Evolutionary conservation across 2,113 vertebrate species (phyloP).

Genomic region (Irena cyanogastra): DNA sequence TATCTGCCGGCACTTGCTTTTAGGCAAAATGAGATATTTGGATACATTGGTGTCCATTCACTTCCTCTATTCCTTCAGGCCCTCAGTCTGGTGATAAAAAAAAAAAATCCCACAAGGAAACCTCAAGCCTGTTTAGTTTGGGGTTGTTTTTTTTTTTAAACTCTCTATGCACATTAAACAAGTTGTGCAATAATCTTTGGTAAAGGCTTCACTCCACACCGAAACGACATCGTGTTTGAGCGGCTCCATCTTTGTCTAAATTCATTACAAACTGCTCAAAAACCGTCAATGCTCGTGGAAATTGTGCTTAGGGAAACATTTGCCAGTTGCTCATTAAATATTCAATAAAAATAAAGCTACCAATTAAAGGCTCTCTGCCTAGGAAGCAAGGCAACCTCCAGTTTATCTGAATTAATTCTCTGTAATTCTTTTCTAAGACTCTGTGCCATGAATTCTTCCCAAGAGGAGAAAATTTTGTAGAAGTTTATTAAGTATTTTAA

Average conservation of each 20-base stretch:
- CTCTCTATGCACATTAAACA: constrained; percentile 26
- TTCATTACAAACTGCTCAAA: neutral
- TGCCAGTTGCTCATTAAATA: neutral
- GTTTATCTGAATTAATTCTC: neutral
- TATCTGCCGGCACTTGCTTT: constrained; percentile 87
- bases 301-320: neutral
- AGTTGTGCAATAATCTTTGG: constrained; percentile 11
- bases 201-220: neutral
- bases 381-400: neutral
- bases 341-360: neutral
- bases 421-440: neutral
- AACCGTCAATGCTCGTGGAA: neutral
- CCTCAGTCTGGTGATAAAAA: constrained; percentile 54
- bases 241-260: neutral
- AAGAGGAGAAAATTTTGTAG: neutral
- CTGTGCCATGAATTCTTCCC: neutral
- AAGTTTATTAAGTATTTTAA: neutral
- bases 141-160: neutral
- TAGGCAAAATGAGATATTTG: constrained; percentile 88
- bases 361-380: neutral
- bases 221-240: neutral
- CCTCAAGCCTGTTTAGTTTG: neutral
- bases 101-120: constrained; percentile 50
- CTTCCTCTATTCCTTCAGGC: constrained; percentile 78
- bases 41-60: constrained; percentile 82